Evolutionary conservation across 53 echinoderm and acorn worm genomes (phyloP).

Genomic region (Luidia sarsii): DNA sequence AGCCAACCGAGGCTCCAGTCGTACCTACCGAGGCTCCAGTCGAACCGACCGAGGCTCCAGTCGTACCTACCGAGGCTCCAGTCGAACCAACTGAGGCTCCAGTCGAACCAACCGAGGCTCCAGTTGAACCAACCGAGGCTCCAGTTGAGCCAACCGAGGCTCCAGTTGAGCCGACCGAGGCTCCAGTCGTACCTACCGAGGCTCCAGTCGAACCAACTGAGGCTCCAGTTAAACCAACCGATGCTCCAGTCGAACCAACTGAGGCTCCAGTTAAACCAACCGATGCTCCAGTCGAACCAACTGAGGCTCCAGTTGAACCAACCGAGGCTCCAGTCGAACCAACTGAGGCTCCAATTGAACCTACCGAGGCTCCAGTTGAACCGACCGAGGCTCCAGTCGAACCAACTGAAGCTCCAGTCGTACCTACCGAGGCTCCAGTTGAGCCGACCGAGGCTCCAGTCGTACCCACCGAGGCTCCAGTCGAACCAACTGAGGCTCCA

Average conservation of each 20-base stretch:
- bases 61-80: slow-evolving; percentile 4
- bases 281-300: slow-evolving; percentile 1
- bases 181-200: not conserved
- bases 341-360: slow-evolving; percentile 3
- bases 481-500: not conserved
- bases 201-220: not conserved
- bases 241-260: slow-evolving; percentile 11
- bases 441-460: not conserved
- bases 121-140: slow-evolving; percentile 1
- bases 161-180: slow-evolving; percentile 2
- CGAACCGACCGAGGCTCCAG: not conserved
- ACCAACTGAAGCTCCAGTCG: not conserved
- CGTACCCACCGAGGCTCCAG: not conserved
- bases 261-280: not conserved
- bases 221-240: not conserved
- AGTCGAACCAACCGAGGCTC: not conserved
- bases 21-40: slow-evolving; percentile 9
- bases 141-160: not conserved
- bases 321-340: not conserved
- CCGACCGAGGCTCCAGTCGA: slow-evolving; percentile 3
- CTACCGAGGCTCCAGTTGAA: not conserved
- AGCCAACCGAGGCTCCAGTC: not conserved
- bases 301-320: not conserved
- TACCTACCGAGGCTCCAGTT: slow-evolving; percentile 9
- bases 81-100: slow-evolving; percentile 1